phyloP scores from a whole-genome alignment of 92 coral and sea anemone species.

The Umimayanthus chanpuru region DNA sequence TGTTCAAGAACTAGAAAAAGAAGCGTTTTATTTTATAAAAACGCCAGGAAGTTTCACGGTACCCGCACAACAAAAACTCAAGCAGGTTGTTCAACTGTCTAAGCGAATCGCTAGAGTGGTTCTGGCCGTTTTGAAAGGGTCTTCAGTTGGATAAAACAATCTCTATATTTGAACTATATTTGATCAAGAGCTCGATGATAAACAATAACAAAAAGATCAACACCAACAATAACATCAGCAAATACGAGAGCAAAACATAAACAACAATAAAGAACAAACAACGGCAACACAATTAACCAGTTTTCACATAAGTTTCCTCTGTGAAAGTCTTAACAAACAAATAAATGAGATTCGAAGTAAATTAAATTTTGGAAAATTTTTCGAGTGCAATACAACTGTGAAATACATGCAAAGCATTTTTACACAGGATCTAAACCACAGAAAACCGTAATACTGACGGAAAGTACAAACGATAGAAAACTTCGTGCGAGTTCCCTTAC shows the following conservation, averaged over 20 bases:
- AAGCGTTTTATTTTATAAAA: background rate
- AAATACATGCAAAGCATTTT: no score
- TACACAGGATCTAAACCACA: background rate
- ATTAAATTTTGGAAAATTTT: background rate
- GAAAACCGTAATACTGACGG: background rate
- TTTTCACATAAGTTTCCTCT: background rate
- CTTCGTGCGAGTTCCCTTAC: background rate
- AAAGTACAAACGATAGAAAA: background rate
- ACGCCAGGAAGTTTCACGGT: conserved; percentile 5
- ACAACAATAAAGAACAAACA: background rate
- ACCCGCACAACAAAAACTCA: conserved; percentile 13
- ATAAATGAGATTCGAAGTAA: background rate
- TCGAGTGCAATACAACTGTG: background rate
- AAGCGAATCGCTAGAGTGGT: conserved; percentile 7
- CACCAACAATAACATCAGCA: background rate
- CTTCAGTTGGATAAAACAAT: background rate
- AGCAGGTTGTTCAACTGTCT: conserved; percentile 9
- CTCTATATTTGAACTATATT: background rate
- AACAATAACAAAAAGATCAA: conserved; percentile 2
- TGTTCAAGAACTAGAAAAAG: background rate
- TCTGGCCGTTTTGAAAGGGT: background rate
- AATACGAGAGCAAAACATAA: background rate
- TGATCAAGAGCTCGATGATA: background rate
- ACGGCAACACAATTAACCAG: background rate
- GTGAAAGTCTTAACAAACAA: background rate